These are phyloP conservation scores for Cebidichthys violaceus DNA, from an alignment of 2,113 vertebrate species.

Conservation along the genomic window DNA sequence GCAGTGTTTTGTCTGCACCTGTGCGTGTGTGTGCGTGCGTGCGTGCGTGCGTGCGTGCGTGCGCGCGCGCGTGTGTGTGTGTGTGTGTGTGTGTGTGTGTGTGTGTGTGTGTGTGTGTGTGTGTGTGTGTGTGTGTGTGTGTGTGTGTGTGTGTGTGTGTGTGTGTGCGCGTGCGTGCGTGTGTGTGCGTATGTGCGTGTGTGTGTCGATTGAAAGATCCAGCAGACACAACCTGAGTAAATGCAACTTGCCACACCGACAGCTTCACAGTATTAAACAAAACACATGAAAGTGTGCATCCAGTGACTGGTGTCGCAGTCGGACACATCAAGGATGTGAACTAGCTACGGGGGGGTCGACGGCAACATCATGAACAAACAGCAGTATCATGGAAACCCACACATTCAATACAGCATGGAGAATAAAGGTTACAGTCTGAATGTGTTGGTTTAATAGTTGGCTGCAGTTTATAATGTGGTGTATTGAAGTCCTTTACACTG, in stretches of 20 bases:
- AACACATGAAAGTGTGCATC: slow-evolving; percentile 8
- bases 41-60: background rate
- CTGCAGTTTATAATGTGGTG: slow-evolving; percentile 4
- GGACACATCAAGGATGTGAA: background rate
- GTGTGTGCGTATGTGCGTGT: background rate
- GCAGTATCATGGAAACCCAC: background rate
- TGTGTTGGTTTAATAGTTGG: background rate
- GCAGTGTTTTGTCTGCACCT: slow-evolving; percentile 63
- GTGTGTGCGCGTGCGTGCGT: background rate
- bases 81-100: no score
- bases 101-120: slow-evolving; percentile 1
- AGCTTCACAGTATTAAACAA: background rate
- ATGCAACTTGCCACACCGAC: background rate
- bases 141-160: background rate
- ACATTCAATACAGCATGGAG: background rate
- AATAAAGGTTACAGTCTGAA: background rate
- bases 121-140: background rate
- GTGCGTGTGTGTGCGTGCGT: slow-evolving; percentile 10
- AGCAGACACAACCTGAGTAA: background rate
- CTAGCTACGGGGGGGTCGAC: no score
- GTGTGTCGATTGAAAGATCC: background rate
- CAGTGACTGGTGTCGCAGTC: rapidly evolving
- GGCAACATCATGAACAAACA: background rate
- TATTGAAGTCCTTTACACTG: background rate
- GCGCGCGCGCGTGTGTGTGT: no score